Conservation (phyloP, 2,113 vertebrate genomes). For the Athene noctua region DNA sequence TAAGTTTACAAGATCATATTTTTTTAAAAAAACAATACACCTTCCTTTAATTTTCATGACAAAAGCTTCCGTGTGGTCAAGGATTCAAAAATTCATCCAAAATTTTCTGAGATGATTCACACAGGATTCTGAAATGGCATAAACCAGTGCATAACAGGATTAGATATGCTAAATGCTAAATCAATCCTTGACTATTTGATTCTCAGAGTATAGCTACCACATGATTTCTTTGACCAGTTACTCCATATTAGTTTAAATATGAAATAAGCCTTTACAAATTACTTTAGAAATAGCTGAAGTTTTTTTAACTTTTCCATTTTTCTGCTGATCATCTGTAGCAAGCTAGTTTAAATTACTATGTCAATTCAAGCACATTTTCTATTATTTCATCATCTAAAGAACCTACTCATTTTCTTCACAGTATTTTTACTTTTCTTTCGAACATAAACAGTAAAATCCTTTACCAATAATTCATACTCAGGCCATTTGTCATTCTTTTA, state of each 20-base stretch:
- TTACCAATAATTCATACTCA: not conserved
- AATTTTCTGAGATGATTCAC: constrained; percentile 78
- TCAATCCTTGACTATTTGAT: not conserved
- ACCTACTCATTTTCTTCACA: not conserved
- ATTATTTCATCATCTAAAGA: not conserved
- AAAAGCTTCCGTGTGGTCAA: constrained; percentile 14
- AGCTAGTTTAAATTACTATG: not conserved
- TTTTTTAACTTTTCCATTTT: not conserved
- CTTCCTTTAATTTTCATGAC: not conserved
- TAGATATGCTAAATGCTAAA: not conserved
- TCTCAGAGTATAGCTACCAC: not conserved
- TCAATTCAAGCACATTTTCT: not conserved
- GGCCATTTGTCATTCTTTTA: not conserved
- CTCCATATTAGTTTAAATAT: not conserved
- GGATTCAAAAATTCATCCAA: constrained; percentile 80
- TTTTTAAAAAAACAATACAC: not conserved
- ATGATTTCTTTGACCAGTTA: not conserved
- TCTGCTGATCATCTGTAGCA: not conserved
- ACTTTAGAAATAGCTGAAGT: not conserved
- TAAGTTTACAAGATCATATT: not conserved
- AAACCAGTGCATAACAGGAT: not conserved
- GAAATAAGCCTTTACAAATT: not conserved
- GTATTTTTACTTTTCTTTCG: not conserved
- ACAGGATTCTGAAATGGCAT: constrained; percentile 78
- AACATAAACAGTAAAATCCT: not conserved